Percentiles rank a stretch among this genome's conserved stretches.
Evolutionary conservation across 2,113 vertebrate genomes (phyloP).

Genomic region (Melanostigma gelatinosum): DNA sequence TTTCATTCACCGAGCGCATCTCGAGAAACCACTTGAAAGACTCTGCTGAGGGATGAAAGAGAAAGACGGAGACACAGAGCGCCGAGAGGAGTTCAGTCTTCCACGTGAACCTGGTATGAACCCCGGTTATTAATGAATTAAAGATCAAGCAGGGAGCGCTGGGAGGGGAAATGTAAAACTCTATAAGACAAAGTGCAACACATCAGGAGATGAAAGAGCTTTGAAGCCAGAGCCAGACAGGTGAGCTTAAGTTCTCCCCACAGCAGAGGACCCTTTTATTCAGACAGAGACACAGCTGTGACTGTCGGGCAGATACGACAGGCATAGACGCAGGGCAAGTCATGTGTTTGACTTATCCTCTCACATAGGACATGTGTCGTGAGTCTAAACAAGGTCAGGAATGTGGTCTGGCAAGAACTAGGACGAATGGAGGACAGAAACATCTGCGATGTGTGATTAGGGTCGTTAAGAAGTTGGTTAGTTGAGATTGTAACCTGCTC

Average conservation of each 20-base stretch:
- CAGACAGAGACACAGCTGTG: slow-evolving; percentile 16
- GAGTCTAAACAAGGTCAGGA: neutral
- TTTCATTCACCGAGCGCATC: slow-evolving; percentile 16
- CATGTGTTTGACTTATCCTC: neutral
- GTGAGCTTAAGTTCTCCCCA: slow-evolving; percentile 51
- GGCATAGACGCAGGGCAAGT: neutral
- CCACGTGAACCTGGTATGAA: slow-evolving; percentile 71
- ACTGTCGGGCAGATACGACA: slow-evolving; percentile 5
- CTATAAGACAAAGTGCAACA: slow-evolving; percentile 56
- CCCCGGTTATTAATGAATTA: slow-evolving; percentile 74
- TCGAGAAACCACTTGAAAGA: slow-evolving; percentile 5
- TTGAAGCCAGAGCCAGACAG: slow-evolving; percentile 59
- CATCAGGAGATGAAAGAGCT: slow-evolving; percentile 66
- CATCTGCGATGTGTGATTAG: neutral
- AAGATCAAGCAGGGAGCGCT: slow-evolving; percentile 74
- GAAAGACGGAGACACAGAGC: slow-evolving; percentile 5
- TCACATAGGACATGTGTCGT: neutral
- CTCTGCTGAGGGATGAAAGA: slow-evolving; percentile 26
- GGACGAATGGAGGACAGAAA: neutral
- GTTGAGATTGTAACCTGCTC: neutral
- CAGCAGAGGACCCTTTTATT: slow-evolving; percentile 11
- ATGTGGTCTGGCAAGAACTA: neutral
- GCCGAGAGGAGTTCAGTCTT: slow-evolving; percentile 43
- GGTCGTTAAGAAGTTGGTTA: neutral
- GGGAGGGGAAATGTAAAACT: slow-evolving; percentile 64